These are phyloP conservation scores for Drosophila glabriapex DNA, from an alignment of 2,888 invertebrate species.

Conservation along the genomic window DNA sequence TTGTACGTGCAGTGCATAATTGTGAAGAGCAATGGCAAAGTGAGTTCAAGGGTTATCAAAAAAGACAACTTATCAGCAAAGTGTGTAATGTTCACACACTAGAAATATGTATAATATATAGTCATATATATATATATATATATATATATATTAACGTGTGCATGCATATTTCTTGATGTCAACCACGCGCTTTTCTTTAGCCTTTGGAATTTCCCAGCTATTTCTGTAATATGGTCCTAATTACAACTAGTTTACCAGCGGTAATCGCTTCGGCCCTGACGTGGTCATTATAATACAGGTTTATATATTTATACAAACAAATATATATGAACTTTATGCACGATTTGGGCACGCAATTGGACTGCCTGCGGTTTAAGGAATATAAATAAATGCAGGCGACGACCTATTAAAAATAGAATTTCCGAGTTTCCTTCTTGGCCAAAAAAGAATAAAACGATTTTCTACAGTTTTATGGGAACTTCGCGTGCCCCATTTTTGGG, in stretches of 20 bases:
- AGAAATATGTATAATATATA: not conserved
- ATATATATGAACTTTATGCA: conserved; percentile 15
- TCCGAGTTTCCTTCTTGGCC: conserved; percentile 2
- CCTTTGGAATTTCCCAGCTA: conserved; percentile 65
- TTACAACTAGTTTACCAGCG: conserved; percentile 9
- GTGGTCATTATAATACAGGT: conserved; percentile 18
- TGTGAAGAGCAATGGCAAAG: not conserved
- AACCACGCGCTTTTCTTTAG: conserved; percentile 1
- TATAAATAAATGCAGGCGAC: conserved; percentile 54
- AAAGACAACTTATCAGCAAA: conserved; percentile 21
- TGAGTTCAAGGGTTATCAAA: conserved; percentile 31
- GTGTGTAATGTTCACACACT: not conserved
- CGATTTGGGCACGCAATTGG: conserved; percentile 34
- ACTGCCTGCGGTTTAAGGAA: conserved; percentile 1
- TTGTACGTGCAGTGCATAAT: conserved; percentile 1
- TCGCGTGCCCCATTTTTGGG: conserved; percentile 2
- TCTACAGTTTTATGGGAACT: not conserved
- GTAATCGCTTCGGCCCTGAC: conserved; percentile 7
- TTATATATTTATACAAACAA: not conserved
- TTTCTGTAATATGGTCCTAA: conserved; percentile 38
- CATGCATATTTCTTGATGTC: not conserved
- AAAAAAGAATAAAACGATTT: not conserved
- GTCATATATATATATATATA: too few relatives aligned
- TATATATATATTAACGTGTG: not conserved
- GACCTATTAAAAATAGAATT: conserved; percentile 43